Base-by-base conservation (phyloP, 2,888 invertebrate species). In the Drosophila neonasuta region DNA sequence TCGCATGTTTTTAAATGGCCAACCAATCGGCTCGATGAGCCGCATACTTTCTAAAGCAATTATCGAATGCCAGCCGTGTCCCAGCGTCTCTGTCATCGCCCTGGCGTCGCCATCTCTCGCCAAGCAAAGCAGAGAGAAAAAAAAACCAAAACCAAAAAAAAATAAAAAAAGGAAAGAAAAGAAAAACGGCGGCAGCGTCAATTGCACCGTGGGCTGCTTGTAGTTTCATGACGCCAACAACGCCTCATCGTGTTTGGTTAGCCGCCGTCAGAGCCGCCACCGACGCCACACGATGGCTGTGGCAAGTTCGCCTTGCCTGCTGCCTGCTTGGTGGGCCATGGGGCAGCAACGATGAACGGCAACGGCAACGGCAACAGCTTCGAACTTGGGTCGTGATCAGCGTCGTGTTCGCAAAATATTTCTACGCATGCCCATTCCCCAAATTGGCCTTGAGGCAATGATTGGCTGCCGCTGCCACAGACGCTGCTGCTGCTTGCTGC, bases 201-300 rank as follows among this genome's bases (percentile, higher is more conserved):
- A 74, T 78, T 80, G 83, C 66, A 72, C 69, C 78, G 71, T 71
- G 79, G 79, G 77, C 72, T 82, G 86, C 79, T 79, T 88, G 88
- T 88, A 80, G 88, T 80, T 88, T 87, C 78, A 88, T 89, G 88
- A 88, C 88, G 88, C 84, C 83, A 87, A 88, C 89, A 88, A 88
- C 88, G 88, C 88, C 88, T 89, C 88, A 82, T 87, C 88, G 89
- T 89, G 88, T 88, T 88, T 87, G 87, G 77, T 82, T 79, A 87
- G 88, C 87, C 88, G 89, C 88, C 88, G 84, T 80, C 84, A 82
- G 85, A 86, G 84, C 79, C 84, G 83, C 86, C 84, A 84, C 84
- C 81, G 80, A 78, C 74, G 84, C 79, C 77, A 81, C 78, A 78
- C 73, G 78, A 71, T 59, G 76, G 60, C 73, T 58, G 56, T 73